Conservation (phyloP, 2,113 vertebrate genomes). For the Psilopsiagon aurifrons region DNA sequence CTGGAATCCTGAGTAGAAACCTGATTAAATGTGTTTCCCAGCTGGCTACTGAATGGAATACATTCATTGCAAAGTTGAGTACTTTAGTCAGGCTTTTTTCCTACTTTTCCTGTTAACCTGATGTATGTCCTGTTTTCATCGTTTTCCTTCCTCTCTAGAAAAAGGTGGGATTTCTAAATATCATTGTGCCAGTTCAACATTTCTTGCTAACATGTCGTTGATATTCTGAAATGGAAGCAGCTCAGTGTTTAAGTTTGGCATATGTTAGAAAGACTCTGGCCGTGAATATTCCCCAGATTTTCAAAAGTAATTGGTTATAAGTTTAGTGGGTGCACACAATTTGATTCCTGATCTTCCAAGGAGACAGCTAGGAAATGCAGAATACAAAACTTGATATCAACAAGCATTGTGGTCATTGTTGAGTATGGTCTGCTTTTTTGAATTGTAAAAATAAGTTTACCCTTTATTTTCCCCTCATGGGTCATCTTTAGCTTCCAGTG, state of each 20-base stretch:
- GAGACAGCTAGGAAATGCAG: background rate
- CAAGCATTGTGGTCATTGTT: background rate
- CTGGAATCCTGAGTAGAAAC: background rate
- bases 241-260: background rate
- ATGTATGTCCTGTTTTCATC: conserved; percentile 51
- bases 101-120: conserved; percentile 20
- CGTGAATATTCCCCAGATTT: background rate
- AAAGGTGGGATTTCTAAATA: conserved; percentile 23
- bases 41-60: background rate
- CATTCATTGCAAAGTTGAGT: background rate
- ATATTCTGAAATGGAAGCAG: background rate
- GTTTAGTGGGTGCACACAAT: background rate
- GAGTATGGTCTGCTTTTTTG: background rate
- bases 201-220: background rate
- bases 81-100: background rate
- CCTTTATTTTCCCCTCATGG: background rate
- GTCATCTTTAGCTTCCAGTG: background rate
- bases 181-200: background rate
- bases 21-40: background rate
- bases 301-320: background rate
- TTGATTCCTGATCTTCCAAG: background rate
- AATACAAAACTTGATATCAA: background rate
- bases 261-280: background rate
- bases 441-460: background rate
- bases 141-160: conserved; percentile 36